phyloP scores from a whole-genome alignment of 2,797 vertebrate genomes.

The Parauchenoglanis ngamensis region DNA sequence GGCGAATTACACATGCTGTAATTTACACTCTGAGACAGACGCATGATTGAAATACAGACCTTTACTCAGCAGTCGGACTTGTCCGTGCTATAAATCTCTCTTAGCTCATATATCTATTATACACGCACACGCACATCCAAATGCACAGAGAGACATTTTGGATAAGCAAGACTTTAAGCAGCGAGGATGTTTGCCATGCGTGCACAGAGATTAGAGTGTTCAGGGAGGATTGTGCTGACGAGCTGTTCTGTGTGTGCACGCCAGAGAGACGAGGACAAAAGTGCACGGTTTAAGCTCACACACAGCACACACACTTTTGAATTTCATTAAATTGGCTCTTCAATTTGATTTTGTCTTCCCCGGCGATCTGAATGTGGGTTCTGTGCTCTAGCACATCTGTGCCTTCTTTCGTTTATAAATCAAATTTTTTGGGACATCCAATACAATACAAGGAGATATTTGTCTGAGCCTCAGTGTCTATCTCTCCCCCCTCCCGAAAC shows the following conservation, averaged over 20 bases:
- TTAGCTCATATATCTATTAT: conserved; percentile 25
- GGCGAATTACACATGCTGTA: conserved; percentile 36
- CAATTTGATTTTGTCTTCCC: conserved; percentile 22
- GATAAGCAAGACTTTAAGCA: conserved; percentile 56
- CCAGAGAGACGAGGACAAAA: conserved; percentile 18
- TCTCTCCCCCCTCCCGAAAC: neutral
- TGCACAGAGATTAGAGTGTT: conserved; percentile 63
- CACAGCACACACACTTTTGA: conserved; percentile 23
- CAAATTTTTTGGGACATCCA: conserved; percentile 57
- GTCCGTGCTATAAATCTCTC: conserved; percentile 46
- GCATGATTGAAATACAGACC: conserved; percentile 41
- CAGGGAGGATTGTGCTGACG: conserved; percentile 57
- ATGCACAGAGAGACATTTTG: conserved; percentile 44
- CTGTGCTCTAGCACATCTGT: conserved; percentile 18
- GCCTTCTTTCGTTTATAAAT: conserved; percentile 25
- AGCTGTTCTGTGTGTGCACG: conserved; percentile 63
- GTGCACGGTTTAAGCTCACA: conserved; percentile 15
- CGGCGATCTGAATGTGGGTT: neutral
- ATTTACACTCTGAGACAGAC: conserved; percentile 39
- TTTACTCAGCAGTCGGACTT: conserved; percentile 39
- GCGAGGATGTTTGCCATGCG: conserved; percentile 64
- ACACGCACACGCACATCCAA: neutral
- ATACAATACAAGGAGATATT: conserved; percentile 60
- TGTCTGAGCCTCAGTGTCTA: neutral
- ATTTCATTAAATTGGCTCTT: conserved; percentile 25